Percentiles rank a stretch among this genome's conserved stretches.
Evolutionary conservation across 2,113 vertebrate genomes (phyloP).

Genomic region (Chionomys nivalis): DNA sequence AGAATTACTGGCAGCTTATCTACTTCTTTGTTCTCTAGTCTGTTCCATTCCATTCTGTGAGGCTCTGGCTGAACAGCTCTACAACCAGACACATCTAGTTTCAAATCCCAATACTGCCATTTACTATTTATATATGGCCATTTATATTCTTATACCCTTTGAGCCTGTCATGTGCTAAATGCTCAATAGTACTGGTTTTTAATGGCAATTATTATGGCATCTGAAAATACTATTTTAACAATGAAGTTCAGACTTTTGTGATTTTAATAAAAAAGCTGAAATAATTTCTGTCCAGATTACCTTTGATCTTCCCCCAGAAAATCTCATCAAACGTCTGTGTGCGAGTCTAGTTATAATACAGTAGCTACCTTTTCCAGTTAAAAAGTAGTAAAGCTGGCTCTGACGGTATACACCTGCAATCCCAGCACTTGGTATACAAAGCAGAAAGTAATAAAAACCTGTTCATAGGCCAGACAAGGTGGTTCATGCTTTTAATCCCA

Average conservation of each 20-base stretch:
- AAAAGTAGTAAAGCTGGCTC: not conserved
- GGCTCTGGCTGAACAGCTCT: not conserved
- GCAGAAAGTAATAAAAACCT: not conserved
- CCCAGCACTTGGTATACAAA: not conserved
- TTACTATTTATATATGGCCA: not conserved
- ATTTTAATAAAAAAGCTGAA: constrained; percentile 43
- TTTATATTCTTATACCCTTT: not conserved
- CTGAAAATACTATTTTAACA: constrained; percentile 12
- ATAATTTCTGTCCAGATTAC: not conserved
- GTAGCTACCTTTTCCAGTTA: constrained; percentile 13
- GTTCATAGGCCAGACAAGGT: not conserved
- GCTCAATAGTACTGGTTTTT: not conserved
- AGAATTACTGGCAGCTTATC: not conserved
- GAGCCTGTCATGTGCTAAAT: not conserved
- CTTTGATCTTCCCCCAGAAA: not conserved
- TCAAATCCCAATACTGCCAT: not conserved
- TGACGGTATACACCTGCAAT: not conserved
- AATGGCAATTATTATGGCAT: not conserved
- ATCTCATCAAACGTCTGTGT: not conserved
- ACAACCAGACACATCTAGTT: no score
- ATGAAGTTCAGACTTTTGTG: not conserved
- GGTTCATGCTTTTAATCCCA: not conserved
- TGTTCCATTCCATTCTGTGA: not conserved
- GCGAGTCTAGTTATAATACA: not conserved
- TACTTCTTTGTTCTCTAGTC: not conserved